Percentiles rank a stretch among this genome's conserved stretches.
Evolutionary conservation across 2,888 invertebrate species (phyloP).

Genomic region (Gymnosoma rotundatum): DNA sequence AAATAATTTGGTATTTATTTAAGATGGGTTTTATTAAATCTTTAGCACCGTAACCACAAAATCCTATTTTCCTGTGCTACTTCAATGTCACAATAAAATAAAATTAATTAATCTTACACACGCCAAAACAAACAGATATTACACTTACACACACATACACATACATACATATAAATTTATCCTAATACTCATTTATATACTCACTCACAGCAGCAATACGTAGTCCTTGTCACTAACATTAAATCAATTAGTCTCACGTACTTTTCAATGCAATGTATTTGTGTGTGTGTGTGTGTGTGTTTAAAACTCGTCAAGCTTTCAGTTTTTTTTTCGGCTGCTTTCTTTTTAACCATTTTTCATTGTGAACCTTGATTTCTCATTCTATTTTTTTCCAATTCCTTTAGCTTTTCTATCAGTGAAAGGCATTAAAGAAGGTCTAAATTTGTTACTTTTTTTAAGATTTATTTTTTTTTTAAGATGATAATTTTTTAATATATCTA

Average conservation of each 20-base stretch:
- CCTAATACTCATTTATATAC: not conserved
- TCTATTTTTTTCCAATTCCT: not conserved
- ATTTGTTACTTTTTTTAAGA: constrained; percentile 1
- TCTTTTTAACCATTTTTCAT: constrained; percentile 28
- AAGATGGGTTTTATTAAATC: constrained; percentile 57
- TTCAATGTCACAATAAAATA: constrained; percentile 69
- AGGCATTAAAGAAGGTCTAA: not conserved
- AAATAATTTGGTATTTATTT: constrained; percentile 35
- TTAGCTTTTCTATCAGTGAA: constrained; percentile 41
- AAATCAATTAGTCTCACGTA: constrained; percentile 71
- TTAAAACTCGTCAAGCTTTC: constrained; percentile 65
- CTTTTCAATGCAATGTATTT: constrained; percentile 36
- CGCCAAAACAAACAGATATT: not conserved
- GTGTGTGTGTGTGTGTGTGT: not conserved
- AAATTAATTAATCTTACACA: constrained; percentile 71
- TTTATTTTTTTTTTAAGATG: constrained; percentile 17
- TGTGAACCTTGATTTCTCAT: constrained; percentile 7
- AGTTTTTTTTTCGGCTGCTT: constrained; percentile 19
- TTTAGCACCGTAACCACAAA: constrained; percentile 66
- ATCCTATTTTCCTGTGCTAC: constrained; percentile 67
- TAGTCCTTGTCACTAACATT: constrained; percentile 68
- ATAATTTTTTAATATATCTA: not conserved
- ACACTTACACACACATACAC: not conserved
- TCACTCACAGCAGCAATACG: not conserved
- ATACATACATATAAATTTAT: not conserved